phyloP scores from a whole-genome alignment of 2,797 vertebrate genomes.

The Coracias cyanogaster region DNA sequence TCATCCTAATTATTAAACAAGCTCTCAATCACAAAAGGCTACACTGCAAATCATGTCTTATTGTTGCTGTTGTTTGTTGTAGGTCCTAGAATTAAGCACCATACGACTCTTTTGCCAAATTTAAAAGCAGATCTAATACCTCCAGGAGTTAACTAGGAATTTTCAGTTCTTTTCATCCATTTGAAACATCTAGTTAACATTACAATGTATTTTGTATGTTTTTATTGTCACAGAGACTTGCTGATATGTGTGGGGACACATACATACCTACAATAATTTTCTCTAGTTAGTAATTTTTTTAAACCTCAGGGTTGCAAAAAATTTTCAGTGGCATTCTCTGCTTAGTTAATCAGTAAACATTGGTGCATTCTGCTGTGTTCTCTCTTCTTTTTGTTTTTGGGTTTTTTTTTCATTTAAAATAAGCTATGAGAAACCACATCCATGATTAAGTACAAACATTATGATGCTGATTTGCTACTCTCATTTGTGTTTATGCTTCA shows the following conservation, averaged over 20 bases:
- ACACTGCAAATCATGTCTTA: conserved; percentile 31
- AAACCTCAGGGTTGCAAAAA: conserved; percentile 11
- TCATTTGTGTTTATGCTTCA: neutral
- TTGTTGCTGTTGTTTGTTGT: conserved; percentile 30
- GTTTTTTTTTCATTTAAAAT: neutral
- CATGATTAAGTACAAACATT: neutral
- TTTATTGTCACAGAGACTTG: conserved; percentile 16
- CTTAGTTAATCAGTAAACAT: conserved; percentile 25
- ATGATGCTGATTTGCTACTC: neutral
- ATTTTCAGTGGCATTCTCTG: conserved; percentile 32
- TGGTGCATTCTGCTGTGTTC: neutral
- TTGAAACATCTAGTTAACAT: conserved; percentile 47
- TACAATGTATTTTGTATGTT: conserved; percentile 15
- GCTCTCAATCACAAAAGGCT: conserved; percentile 59
- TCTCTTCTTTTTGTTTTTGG: neutral
- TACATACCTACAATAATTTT: neutral
- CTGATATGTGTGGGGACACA: neutral
- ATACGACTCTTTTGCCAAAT: conserved; percentile 21
- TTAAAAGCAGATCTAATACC: conserved; percentile 60
- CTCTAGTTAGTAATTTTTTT: neutral
- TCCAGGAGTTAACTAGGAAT: conserved; percentile 59
- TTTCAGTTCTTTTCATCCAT: conserved; percentile 34
- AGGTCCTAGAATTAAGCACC: conserved; percentile 28
- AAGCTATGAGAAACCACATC: neutral
- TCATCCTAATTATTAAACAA: conserved; percentile 71